Conservation (phyloP, 2,797 vertebrate genomes). For the Pipistrellus kuhlii region DNA sequence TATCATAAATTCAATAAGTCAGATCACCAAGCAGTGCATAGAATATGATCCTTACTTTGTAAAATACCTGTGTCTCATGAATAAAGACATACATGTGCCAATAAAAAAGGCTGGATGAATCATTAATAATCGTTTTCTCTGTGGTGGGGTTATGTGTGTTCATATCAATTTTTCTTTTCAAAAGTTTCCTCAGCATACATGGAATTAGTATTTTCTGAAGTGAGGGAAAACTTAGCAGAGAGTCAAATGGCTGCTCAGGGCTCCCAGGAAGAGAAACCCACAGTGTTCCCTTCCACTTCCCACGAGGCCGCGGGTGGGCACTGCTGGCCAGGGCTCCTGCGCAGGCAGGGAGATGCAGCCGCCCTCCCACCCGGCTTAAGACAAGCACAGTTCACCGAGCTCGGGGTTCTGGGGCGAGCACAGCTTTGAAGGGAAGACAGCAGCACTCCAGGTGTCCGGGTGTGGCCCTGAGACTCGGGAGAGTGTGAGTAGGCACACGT, state of each 20-base stretch:
- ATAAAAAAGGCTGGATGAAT: background rate
- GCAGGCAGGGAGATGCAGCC: background rate
- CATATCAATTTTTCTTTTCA: background rate
- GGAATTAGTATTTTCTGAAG: conserved; percentile 1
- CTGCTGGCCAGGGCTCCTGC: no score
- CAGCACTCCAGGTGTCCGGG: background rate
- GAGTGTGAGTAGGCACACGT: background rate
- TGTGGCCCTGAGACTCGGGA: no score
- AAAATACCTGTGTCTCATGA: background rate
- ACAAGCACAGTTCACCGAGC: background rate
- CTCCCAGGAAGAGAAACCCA: background rate
- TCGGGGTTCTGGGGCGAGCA: background rate
- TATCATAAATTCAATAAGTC: background rate
- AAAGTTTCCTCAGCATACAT: background rate
- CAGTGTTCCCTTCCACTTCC: background rate
- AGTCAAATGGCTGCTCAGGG: background rate
- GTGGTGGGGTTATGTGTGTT: background rate
- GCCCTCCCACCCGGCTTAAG: background rate
- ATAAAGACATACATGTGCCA: background rate
- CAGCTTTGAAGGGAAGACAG: background rate
- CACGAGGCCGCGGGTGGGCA: background rate
- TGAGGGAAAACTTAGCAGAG: background rate
- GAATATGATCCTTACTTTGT: background rate
- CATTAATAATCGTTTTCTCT: background rate
- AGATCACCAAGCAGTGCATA: background rate